Percentiles rank a stretch among this genome's conserved stretches.
These are phyloP conservation scores for Dipus sagitta DNA, from an alignment of 2,797 vertebrate genomes.

Conservation along the genomic window DNA sequence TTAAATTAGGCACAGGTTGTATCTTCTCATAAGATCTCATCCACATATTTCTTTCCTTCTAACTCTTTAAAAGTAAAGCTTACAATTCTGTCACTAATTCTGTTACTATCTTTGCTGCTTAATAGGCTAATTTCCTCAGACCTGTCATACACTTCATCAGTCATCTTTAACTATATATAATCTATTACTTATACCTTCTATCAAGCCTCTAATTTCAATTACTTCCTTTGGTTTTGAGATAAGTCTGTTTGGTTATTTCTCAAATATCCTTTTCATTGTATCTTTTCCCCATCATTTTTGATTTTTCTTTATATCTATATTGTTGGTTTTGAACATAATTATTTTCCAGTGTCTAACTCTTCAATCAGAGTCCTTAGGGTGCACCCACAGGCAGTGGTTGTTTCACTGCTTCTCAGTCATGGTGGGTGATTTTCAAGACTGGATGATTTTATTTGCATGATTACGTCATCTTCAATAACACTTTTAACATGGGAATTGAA, in stretches of 20 bases:
- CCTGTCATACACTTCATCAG: background rate
- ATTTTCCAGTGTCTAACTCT: background rate
- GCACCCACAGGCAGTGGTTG: background rate
- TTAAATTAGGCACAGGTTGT: background rate
- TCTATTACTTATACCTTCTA: background rate
- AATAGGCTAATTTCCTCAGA: slow-evolving; percentile 27
- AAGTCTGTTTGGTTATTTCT: slow-evolving; percentile 19
- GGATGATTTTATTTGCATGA: background rate
- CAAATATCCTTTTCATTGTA: background rate
- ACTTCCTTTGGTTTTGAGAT: background rate
- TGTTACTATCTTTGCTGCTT: background rate
- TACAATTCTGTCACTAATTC: background rate
- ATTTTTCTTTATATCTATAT: background rate
- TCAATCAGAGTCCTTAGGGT: background rate
- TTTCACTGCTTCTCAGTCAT: background rate
- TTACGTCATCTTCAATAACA: background rate
- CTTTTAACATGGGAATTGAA: background rate
- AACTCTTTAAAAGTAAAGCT: slow-evolving; percentile 3
- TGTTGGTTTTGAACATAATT: background rate
- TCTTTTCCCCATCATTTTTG: background rate
- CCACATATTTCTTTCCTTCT: background rate
- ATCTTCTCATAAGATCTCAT: background rate
- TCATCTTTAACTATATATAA: background rate
- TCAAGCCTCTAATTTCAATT: background rate
- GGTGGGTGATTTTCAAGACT: background rate